A percentile compares a stretch with the other conserved stretches of the same genome.
These are phyloP conservation scores for Zapus hudsonius DNA, from an alignment of 2,113 vertebrate genomes.

Conservation along the genomic window DNA sequence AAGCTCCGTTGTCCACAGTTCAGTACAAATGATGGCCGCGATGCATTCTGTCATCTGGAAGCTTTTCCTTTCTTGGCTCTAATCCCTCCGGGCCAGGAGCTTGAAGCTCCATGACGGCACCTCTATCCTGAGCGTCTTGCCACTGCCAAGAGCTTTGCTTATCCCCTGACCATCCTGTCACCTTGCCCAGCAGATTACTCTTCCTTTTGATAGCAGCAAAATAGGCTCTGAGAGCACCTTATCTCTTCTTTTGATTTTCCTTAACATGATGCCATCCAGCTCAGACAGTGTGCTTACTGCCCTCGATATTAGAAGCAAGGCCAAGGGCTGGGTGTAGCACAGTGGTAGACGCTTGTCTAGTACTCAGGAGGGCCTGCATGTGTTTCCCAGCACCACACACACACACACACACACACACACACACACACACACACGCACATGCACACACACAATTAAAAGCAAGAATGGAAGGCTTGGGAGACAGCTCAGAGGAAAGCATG, in stretches of 20 bases:
- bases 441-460: no score
- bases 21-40: neutral
- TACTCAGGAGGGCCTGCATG: no score
- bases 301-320: neutral
- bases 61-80: neutral
- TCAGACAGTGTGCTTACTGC: neutral
- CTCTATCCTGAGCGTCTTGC: neutral
- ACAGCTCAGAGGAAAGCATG: no score
- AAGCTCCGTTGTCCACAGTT: conserved; percentile 12
- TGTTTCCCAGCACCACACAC: neutral
- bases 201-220: conserved; percentile 6
- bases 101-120: neutral
- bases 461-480: no score
- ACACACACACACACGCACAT: no score
- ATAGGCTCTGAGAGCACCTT: neutral
- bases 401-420: no score
- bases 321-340: neutral
- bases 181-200: neutral
- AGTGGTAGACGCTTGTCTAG: neutral
- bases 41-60: neutral
- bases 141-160: neutral
- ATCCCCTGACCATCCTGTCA: neutral
- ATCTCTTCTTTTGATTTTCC: neutral
- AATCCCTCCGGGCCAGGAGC: neutral
- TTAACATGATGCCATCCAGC: neutral